Conservation (phyloP, 2,113 vertebrate species). For the Albula goreensis region DNA sequence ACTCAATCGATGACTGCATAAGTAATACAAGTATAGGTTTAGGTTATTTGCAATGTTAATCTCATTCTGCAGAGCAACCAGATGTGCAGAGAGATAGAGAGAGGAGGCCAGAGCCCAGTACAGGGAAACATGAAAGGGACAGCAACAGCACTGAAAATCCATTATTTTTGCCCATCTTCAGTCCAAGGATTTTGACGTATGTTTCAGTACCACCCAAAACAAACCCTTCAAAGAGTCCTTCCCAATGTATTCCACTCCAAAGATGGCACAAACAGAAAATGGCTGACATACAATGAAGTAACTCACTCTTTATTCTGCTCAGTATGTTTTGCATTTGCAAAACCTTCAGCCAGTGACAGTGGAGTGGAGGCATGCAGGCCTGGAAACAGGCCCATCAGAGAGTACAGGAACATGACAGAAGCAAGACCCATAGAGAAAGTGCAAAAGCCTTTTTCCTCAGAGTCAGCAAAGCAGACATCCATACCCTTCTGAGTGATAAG, state of each 20-base stretch:
- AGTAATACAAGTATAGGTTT: neutral
- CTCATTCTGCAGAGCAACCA: conserved; percentile 19
- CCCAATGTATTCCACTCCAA: conserved; percentile 32
- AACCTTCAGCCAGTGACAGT: neutral
- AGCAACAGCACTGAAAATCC: conserved; percentile 9
- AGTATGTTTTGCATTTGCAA: conserved; percentile 22
- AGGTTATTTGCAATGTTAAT: conserved; percentile 10
- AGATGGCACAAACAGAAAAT: conserved; percentile 36
- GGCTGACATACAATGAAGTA: conserved; percentile 23
- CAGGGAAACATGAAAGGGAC: conserved; percentile 14
- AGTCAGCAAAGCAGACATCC: conserved; percentile 14
- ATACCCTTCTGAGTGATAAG: conserved; percentile 16
- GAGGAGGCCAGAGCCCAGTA: neutral
- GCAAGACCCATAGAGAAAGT: conserved; percentile 24
- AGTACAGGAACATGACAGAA: conserved; percentile 18
- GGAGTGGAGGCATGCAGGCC: conserved; percentile 17
- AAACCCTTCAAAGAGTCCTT: conserved; percentile 20
- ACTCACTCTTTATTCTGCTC: conserved; percentile 20
- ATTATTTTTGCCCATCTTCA: conserved; percentile 30
- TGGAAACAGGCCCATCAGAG: conserved; percentile 18
- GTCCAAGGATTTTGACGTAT: conserved; percentile 23
- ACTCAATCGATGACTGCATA: conserved; percentile 14
- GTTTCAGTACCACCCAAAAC: conserved; percentile 32
- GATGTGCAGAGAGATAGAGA: conserved; percentile 19
- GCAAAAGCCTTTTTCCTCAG: conserved; percentile 21